phyloP scores from a whole-genome alignment of 2,888 invertebrate genomes.

The Parnassius apollo region DNA sequence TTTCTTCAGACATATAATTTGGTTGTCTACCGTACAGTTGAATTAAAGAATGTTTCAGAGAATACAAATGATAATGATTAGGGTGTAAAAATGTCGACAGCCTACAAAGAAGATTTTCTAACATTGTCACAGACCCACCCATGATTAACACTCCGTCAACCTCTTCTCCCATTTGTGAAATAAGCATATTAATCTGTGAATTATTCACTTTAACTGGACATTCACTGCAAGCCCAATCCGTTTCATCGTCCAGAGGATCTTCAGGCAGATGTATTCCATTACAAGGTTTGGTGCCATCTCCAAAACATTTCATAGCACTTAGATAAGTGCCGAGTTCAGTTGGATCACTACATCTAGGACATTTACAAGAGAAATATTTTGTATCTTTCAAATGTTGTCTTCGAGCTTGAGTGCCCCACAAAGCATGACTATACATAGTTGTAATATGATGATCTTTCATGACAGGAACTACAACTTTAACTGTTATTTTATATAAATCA shows the following conservation, averaged over 20 bases:
- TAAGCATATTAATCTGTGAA: constrained; percentile 84
- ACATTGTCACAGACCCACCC: constrained; percentile 80
- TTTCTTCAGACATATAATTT: constrained; percentile 82
- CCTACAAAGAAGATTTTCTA: constrained; percentile 85
- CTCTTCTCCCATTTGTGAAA: constrained; percentile 88
- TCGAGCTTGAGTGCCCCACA: constrained; percentile 92
- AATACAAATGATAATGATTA: constrained; percentile 91
- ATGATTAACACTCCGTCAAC: constrained; percentile 84
- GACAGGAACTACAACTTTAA: constrained; percentile 85
- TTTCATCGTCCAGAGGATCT: constrained; percentile 85
- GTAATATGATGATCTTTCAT: constrained; percentile 87
- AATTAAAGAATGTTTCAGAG: constrained; percentile 89
- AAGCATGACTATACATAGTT: constrained; percentile 92
- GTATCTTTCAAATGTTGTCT: constrained; percentile 88
- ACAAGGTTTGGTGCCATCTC: constrained; percentile 80
- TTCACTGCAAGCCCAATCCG: constrained; percentile 88
- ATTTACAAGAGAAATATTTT: constrained; percentile 89
- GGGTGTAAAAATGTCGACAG: constrained; percentile 89
- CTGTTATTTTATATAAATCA: constrained; percentile 83
- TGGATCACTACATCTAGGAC: constrained; percentile 88
- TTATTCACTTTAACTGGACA: constrained; percentile 85
- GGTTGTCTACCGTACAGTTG: constrained; percentile 88
- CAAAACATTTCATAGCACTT: constrained; percentile 85
- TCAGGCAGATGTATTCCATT: constrained; percentile 86
- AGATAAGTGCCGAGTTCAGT: constrained; percentile 89